Evolutionary conservation across 2,113 vertebrate genomes (phyloP), one percentile per base, ranked within the genome.

Genomic region (Xenotilapia longispinis): DNA sequence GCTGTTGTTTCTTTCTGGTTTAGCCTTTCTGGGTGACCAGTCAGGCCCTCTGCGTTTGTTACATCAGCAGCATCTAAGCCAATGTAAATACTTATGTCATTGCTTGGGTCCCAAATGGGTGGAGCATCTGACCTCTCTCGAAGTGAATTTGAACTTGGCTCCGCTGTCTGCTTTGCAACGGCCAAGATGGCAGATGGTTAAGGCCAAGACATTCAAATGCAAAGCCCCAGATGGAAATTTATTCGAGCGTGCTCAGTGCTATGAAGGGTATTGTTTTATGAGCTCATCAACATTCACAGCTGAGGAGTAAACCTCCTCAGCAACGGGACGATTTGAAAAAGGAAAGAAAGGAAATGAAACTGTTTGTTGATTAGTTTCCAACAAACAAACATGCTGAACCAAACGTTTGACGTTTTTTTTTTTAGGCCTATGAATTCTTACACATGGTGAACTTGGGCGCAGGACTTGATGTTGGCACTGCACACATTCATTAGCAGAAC

Each of bases 1-100:
- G 4, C 31, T 82, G 40, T 79, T 86, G 57, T 86, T 63, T 68
- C 33, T 68, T 82, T 87, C 86, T 78, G 83, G 4, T 68, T 84
- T 17, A 75, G 84, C 33, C 81, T 78, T 68, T 38, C 21, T 87
- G 78, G 26, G 86, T 86, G 81, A 91, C 83, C 84, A 84, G 12
- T 65, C 54, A 38, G 36, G 31, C 87, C 36, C 21, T 78, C 73
- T 1, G 70, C 88, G 45, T 82, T 58, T 84, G 81, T 91, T 90
- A 87, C 78, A 78, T 92, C 83, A 92, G 70, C 57, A 33, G 11
- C 73, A 82, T 49, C 28, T 11, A 68, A 82, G 92, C 93, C 92
- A 94, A 54, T 85, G 83, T 93, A 95, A 95, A 95, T 93, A 94
- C 81, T 91, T 89, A 63, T 88, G 85, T 95, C 88, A 94, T 75